phyloP scores from a whole-genome alignment of 2,797 vertebrate species.

The Alca torda region DNA sequence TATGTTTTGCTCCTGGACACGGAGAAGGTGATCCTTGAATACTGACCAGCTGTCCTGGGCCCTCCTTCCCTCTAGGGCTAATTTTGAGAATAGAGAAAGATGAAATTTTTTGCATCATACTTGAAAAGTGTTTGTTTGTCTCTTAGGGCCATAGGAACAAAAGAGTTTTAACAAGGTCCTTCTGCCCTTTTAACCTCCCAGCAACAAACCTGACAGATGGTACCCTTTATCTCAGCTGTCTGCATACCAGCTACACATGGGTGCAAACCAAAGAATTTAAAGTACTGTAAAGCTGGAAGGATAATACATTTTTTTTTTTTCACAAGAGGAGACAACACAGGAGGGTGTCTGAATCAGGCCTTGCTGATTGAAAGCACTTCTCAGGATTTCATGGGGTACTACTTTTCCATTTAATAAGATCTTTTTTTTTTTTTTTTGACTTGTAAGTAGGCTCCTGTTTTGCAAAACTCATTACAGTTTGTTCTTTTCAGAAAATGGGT shows the following conservation, averaged over 20 bases:
- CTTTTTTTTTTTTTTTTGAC: neutral
- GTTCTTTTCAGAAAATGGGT: slow-evolving; percentile 24
- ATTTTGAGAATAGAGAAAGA: neutral
- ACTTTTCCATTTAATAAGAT: neutral
- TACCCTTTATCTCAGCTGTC: neutral
- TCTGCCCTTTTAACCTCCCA: neutral
- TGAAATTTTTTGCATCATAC: neutral
- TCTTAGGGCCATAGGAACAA: neutral
- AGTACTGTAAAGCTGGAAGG: neutral
- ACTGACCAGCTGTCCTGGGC: too few relatives aligned
- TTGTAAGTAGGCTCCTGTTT: neutral
- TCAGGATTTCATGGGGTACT: neutral
- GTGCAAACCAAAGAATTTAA: neutral
- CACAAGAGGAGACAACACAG: neutral
- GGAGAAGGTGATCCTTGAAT: too few relatives aligned
- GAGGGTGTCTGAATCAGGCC: neutral
- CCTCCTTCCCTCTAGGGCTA: too few relatives aligned
- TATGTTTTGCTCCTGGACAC: too few relatives aligned
- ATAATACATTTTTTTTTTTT: neutral
- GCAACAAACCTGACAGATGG: neutral
- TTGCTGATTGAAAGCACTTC: neutral
- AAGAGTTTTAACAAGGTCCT: neutral
- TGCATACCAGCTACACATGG: neutral
- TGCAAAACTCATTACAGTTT: slow-evolving; percentile 10
- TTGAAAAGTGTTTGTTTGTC: neutral